Evolutionary conservation across 2,888 invertebrate genomes (phyloP), one percentile per base, ranked within the genome.

Genomic region (Oscheius sp.): DNA sequence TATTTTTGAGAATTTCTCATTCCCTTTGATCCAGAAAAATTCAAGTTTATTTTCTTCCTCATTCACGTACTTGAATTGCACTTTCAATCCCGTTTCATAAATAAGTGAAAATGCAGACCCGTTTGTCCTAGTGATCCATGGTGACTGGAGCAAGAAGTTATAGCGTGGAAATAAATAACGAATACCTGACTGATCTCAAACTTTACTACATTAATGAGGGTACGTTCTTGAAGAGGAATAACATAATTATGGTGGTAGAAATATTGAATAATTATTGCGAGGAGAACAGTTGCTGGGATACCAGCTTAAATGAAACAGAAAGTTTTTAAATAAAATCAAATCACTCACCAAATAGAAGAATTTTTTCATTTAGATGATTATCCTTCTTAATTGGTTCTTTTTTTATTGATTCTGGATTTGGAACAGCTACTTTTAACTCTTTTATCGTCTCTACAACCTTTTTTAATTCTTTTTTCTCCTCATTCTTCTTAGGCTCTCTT

Each of bases 221-320:
- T 64, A 33, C 64, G 25, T 23, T 64, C 64, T 25, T 31, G 48
- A 17, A 64, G 15, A 5, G 64, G 64, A 5, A 64, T 29, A 6
- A 64, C 23, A 31, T 64, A 50, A 25, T 20, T 48, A 33, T 64
- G 48, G 64, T 64, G 48, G 23, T 64, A 64, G 12, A 64, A 23
- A 34, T 64, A 64, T 23, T 64, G 64, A 10, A 34, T 17, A 48
- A 64, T n/a, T 29, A 64, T 37, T 17, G 64, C 64, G 2, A 64
- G 8, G 2, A 64, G 8, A 2, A 64, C 64, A 17, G 48, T 27
- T 25, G 23, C 34, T 8, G 64, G 64, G 12, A 64, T 50, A 17
- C 64, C 64, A 10, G 64, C 64, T 64, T 23, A 48, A 64, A 48
- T 10, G 10, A 4, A n/a, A n/a, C n/a, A n/a, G n/a, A 55, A 48